phyloP scores from a whole-genome alignment of 1,140 invertebrate species.

The Lamellibrachia luymesi region DNA sequence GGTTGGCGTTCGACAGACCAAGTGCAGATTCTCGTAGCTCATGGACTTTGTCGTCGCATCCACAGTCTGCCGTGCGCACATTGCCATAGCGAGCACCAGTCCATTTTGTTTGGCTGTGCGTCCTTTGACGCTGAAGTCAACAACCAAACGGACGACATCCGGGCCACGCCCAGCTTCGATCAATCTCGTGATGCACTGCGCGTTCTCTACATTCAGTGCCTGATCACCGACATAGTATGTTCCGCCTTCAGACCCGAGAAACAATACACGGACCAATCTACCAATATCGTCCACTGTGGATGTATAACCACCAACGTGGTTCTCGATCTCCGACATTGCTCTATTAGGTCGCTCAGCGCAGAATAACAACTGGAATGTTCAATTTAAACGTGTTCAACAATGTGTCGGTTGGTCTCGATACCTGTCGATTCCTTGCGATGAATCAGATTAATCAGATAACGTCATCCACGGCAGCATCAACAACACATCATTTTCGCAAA shows the following conservation, averaged over 20 bases:
- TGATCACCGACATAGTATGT: slow-evolving; percentile 19
- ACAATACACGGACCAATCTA: slow-evolving; percentile 51
- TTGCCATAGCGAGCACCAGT: slow-evolving; percentile 64
- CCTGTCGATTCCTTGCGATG: no score
- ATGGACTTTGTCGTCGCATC: slow-evolving; percentile 9
- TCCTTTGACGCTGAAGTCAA: slow-evolving; percentile 23
- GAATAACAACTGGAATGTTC: no score
- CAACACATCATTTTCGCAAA: no score
- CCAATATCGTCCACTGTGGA: slow-evolving; percentile 42
- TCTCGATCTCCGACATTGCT: no score
- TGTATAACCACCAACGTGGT: neutral
- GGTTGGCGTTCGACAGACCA: slow-evolving; percentile 42
- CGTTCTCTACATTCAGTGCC: neutral
- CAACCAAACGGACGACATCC: slow-evolving; percentile 31
- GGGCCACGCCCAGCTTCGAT: slow-evolving; percentile 7
- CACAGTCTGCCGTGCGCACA: slow-evolving; percentile 52
- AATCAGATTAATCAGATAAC: no score
- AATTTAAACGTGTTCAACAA: no score
- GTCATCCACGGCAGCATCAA: no score
- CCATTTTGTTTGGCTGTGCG: slow-evolving; percentile 51
- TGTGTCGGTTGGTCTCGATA: no score
- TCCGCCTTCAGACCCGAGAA: slow-evolving; percentile 44
- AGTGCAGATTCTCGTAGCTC: neutral
- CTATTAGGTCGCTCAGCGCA: no score
- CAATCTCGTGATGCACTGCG: neutral